These are phyloP conservation scores for Parnassius glacialis DNA, from an alignment of 2,888 invertebrate species.

Conservation along the genomic window DNA sequence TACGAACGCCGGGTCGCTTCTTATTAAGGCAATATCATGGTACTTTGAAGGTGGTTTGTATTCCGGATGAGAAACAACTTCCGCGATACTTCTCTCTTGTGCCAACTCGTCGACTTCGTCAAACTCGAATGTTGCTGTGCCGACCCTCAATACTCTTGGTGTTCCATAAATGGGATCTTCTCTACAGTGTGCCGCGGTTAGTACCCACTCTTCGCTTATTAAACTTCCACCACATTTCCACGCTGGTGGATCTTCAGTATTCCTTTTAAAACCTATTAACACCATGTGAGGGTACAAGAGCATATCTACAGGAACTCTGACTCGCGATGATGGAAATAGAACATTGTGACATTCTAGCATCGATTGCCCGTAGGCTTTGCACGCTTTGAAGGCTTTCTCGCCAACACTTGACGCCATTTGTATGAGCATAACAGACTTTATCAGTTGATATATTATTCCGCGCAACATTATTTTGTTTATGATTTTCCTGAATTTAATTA, in stretches of 20 bases:
- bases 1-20: conserved; percentile 67
- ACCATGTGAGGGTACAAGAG: conserved; percentile 84
- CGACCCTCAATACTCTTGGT: conserved; percentile 75
- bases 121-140: conserved; percentile 76
- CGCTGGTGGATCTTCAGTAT: conserved; percentile 32
- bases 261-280: conserved; percentile 60
- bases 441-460: conserved; percentile 11
- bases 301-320: conserved; percentile 68
- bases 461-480: conserved; percentile 7
- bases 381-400: conserved; percentile 62
- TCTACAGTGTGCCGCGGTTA: conserved; percentile 72
- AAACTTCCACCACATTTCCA: conserved; percentile 76
- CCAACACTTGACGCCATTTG: conserved; percentile 41
- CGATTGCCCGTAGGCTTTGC: conserved; percentile 54
- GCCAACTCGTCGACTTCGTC: conserved; percentile 72
- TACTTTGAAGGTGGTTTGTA: conserved; percentile 79
- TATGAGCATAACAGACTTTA: conserved; percentile 28
- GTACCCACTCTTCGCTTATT: conserved; percentile 63
- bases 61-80: conserved; percentile 76
- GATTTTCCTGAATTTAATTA: neutral
- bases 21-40: conserved; percentile 85
- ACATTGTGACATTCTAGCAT: conserved; percentile 75
- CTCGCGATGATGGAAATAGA: conserved; percentile 49
- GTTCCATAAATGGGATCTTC: conserved; percentile 68
- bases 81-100: conserved; percentile 70